Evolutionary conservation across 1,140 invertebrate species (phyloP), one percentile per base, ranked within the genome.

Genomic region (Agrypnia vestita): DNA sequence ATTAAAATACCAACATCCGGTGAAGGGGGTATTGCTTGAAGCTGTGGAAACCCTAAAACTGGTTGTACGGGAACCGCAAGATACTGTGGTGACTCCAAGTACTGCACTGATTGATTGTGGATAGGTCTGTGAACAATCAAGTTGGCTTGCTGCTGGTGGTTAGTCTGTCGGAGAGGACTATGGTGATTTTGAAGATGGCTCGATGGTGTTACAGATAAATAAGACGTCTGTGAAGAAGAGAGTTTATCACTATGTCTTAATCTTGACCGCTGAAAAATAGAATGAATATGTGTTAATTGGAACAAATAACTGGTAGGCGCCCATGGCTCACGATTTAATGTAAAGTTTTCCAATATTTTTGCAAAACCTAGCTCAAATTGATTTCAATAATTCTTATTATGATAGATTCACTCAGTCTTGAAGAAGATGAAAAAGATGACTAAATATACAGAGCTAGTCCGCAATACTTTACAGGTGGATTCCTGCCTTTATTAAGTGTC

Each of bases 51-150:
- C 44, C 73, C 86, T 47, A 92, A 88, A 0, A 92, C 87, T 0
- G 91, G 88, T 77, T 93, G 91, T 73, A 94, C 87, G 13, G 92
- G 91, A 80, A 94, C 35, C 91, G 92, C 88, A 13, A 93, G 88
- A 81, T 92, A 94, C 67, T 92, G 92, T 0, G 90, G 87, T 12
- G 91, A 91, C 84, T 93, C 92, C 15, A 93, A 53, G 78, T 88
- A 88, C 80, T 88, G 88, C 7, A 49, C 7, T 8, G 43, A 9
- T 21, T n/a, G n/a, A 8, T 1, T 11, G 67, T 71, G 67, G 0
- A 71, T n/a, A 8, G 67, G 43, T n/a, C 46, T 13, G 21, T 49
- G 43, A 9, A 71, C 46, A 12, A 71, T 47, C 67, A 64, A 10
- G 35, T 43, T 64, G 21, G 61, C 35, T n/a, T 25, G 61, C 25